These are phyloP conservation scores for Chelonia mydas DNA, from an alignment of 2,797 vertebrate species.

Conservation along the genomic window DNA sequence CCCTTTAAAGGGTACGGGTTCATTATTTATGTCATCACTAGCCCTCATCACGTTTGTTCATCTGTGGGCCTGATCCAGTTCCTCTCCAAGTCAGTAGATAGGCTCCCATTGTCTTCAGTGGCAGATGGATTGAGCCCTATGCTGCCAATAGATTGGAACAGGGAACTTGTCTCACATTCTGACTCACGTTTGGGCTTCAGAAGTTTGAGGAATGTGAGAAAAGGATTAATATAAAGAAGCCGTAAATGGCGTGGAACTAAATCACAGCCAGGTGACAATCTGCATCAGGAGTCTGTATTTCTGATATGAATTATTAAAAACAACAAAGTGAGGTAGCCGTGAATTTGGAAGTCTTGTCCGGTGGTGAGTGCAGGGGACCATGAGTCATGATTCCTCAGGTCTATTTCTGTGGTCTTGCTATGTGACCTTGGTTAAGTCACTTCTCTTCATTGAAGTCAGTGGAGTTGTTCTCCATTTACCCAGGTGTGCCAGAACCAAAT, in stretches of 20 bases:
- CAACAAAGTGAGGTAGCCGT: neutral
- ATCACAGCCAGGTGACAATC: neutral
- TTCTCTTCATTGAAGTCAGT: neutral
- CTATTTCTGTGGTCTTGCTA: neutral
- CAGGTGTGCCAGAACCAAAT: neutral
- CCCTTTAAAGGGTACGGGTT: neutral
- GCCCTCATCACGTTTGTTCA: neutral
- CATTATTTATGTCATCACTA: neutral
- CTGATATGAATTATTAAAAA: neutral
- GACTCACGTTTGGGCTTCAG: neutral
- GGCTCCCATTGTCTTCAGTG: neutral
- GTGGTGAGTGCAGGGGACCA: neutral
- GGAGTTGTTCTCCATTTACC: neutral
- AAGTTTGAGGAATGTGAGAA: neutral
- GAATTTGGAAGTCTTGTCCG: neutral
- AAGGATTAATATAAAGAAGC: neutral
- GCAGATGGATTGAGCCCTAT: neutral
- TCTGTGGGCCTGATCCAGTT: neutral
- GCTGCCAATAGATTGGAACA: neutral
- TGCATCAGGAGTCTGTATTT: neutral
- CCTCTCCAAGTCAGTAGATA: neutral
- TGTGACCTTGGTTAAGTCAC: neutral
- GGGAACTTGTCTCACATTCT: neutral
- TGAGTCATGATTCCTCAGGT: neutral
- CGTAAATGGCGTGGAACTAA: neutral